Evolutionary conservation across 2,797 vertebrate genomes (phyloP).

Genomic region (Myotis vivesi): DNA sequence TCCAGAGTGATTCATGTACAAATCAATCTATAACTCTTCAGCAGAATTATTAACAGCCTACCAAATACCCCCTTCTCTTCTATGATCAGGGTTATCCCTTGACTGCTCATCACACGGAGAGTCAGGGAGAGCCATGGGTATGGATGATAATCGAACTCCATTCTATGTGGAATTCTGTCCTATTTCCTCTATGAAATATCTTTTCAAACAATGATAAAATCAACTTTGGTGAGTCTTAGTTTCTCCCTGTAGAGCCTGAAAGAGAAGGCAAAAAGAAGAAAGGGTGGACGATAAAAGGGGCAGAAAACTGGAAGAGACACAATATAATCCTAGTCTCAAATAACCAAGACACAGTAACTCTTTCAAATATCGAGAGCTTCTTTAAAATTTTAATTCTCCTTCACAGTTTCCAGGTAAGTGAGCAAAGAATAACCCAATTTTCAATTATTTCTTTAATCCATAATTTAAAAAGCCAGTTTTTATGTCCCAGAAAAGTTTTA

Average conservation of each 20-base stretch:
- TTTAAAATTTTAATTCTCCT: background rate
- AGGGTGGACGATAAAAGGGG: background rate
- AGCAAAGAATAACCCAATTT: background rate
- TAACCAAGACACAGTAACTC: background rate
- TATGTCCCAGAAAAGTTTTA: background rate
- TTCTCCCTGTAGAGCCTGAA: background rate
- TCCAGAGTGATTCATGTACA: background rate
- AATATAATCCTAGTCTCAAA: background rate
- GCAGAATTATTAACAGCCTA: background rate
- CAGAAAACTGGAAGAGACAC: background rate
- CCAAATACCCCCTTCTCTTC: background rate
- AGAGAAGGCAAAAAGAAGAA: background rate
- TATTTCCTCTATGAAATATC: constrained; percentile 6
- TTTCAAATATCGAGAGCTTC: background rate
- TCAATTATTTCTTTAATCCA: background rate
- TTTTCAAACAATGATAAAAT: background rate
- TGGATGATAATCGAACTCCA: background rate
- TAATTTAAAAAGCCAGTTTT: background rate
- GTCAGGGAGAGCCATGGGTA: background rate
- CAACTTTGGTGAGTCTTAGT: background rate
- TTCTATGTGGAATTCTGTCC: background rate
- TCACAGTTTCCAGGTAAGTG: background rate
- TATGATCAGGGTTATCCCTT: background rate
- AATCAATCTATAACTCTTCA: background rate
- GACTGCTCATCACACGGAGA: background rate